Evolutionary conservation across 2,113 vertebrate genomes (phyloP), one percentile per base, ranked within the genome.

Genomic region (Emydura subglobosa): DNA sequence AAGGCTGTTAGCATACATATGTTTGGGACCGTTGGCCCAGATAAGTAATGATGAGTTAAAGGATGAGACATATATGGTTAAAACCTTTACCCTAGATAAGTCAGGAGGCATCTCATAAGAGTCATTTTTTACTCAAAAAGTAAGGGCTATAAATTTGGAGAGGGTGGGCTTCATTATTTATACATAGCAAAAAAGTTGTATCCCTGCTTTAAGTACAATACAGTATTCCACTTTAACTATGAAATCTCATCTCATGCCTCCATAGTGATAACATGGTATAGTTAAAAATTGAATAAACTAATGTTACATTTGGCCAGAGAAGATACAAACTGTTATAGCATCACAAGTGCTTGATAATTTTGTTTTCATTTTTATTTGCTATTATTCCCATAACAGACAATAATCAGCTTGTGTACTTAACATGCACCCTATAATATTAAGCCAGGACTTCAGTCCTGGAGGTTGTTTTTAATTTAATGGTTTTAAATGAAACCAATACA

Each of bases 341-440:
- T 59, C 39, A 76, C 17, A 89, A 92, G 39, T 78, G n/a, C 81
- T n/a, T 83, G 59, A 94, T 90, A 44, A 85, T 83, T 47, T 59
- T 95, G 74, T 61, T 34, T 88, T 90, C 25, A 90, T 95, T 74
- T 81, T 94, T 91, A 87, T 74, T 89, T 92, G 21, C 83, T 96
- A 44, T 91, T 96, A 92, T 78, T 27, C 1, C 7, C 74, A 31
- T 80, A 94, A 95, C 85, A 83, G 90, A 91, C 76, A 87, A 34
- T 85, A 91, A 94, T 93, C n/a, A 79, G 47, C 76, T 89, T 95
- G 39, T 92, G 42, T 5, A 1, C 68, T 87, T 89, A 81, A 94
- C 92, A 59, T 31, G 88, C 16, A 79, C 4, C 4, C 1, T 25
- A 91, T 85, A 72, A 83, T 31, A 91, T n/a, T 13, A 76, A 91